Percentiles rank a stretch among this genome's conserved stretches.
Evolutionary conservation across 2,797 vertebrate genomes (phyloP).

Genomic region (Acomys russatus): DNA sequence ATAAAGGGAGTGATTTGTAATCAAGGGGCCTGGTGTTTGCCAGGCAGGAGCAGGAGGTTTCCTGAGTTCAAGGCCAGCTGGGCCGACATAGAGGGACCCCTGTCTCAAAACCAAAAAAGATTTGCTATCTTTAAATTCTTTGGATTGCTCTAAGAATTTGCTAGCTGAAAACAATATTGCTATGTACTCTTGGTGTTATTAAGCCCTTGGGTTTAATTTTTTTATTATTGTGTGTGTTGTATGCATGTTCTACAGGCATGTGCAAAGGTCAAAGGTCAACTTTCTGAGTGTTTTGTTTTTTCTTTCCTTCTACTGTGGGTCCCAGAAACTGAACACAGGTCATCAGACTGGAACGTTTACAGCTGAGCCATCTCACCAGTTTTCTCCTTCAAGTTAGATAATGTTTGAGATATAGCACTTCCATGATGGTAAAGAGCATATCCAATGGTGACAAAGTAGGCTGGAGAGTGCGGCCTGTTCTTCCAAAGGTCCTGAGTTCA

Average conservation of each 20-base stretch:
- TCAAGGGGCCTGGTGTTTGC: background rate
- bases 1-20: background rate
- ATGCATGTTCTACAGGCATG: background rate
- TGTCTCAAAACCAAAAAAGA: background rate
- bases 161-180: constrained; percentile 27
- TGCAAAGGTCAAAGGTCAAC: background rate
- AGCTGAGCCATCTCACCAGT: background rate
- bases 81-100: too few species aligned
- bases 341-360: background rate
- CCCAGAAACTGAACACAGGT: background rate
- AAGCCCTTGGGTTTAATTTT: background rate
- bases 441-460: background rate
- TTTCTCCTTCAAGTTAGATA: background rate
- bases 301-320: background rate
- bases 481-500: too few species aligned
- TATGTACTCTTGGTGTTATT: background rate
- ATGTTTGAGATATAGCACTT: background rate
- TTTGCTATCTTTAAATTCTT: background rate
- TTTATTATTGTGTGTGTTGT: background rate
- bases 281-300: background rate
- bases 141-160: constrained; percentile 8
- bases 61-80: background rate
- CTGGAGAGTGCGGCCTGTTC: too few species aligned
- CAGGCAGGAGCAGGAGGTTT: background rate
- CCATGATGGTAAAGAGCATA: background rate